Percentiles rank a stretch among this genome's conserved stretches.
Conservation (phyloP, 2,113 vertebrate species). For the Capreolus pygargus region DNA sequence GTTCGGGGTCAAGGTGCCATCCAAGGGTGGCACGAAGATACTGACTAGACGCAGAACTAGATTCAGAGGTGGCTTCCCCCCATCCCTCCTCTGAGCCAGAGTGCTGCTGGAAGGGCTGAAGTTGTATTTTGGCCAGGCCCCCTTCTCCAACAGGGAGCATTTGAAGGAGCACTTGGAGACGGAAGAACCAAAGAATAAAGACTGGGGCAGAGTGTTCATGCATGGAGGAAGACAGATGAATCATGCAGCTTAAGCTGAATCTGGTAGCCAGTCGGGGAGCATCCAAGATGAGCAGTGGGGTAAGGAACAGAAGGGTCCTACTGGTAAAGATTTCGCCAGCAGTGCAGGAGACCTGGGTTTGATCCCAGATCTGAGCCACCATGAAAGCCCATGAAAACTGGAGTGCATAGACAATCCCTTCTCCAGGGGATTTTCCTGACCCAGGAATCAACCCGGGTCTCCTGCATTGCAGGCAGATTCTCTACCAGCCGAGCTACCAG, state of each 20-base stretch:
- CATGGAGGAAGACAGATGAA: neutral
- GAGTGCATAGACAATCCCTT: neutral
- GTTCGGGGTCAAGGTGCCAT: neutral
- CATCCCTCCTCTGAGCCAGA: neutral
- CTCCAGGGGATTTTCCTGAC: neutral
- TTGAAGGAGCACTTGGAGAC: neutral
- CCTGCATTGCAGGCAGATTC: neutral
- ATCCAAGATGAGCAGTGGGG: too few relatives aligned
- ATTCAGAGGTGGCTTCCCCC: neutral
- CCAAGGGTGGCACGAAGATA: neutral
- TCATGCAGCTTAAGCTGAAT: neutral
- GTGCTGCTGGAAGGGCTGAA: neutral
- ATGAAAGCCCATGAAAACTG: neutral
- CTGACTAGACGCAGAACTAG: neutral
- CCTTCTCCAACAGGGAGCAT: neutral
- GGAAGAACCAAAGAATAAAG: neutral
- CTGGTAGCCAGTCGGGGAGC: neutral
- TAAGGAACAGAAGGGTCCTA: neutral
- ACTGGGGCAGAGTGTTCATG: neutral
- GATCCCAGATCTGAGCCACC: neutral
- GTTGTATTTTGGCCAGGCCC: neutral
- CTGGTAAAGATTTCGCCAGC: neutral
- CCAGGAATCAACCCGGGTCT: neutral
- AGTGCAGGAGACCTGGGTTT: neutral
- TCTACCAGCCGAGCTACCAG: neutral